Percentiles rank a stretch among this genome's conserved stretches.
phyloP scores from a whole-genome alignment of 2,113 vertebrate genomes.

The Periophthalmus modestus region DNA sequence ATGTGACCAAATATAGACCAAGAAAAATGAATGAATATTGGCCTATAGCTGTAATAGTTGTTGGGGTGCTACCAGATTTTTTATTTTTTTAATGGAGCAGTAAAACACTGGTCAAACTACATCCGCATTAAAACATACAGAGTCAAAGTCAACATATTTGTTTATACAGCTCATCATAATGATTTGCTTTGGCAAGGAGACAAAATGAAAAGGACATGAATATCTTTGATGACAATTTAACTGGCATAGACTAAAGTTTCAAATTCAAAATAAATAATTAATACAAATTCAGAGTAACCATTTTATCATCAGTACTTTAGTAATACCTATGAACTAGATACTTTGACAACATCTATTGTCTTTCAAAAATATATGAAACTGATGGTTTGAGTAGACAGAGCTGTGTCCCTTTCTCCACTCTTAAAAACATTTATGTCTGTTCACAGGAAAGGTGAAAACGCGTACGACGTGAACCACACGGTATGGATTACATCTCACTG shows the following conservation, averaged over 20 bases:
- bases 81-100: not conserved
- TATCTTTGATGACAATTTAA: not conserved
- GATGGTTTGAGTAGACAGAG: not conserved
- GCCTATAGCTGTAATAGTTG: no score
- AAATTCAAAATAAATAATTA: no score
- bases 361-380: no score
- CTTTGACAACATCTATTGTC: no score
- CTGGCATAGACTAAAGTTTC: not conserved
- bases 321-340: no score
- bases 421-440: not conserved
- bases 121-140: not conserved
- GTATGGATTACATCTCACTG: slow-evolving; percentile 32
- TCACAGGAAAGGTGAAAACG: slow-evolving; percentile 43
- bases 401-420: not conserved
- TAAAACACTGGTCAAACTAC: not conserved
- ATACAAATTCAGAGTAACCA: no score
- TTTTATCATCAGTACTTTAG: no score
- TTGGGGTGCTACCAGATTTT: not conserved
- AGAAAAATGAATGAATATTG: no score
- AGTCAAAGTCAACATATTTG: not conserved
- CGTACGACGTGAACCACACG: slow-evolving; percentile 48
- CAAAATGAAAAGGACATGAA: not conserved
- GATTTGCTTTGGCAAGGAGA: not conserved
- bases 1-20: no score
- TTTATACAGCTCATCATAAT: not conserved